These are phyloP conservation scores for Byasa hedistus DNA, from an alignment of 2,888 invertebrate genomes.

Conservation along the genomic window DNA sequence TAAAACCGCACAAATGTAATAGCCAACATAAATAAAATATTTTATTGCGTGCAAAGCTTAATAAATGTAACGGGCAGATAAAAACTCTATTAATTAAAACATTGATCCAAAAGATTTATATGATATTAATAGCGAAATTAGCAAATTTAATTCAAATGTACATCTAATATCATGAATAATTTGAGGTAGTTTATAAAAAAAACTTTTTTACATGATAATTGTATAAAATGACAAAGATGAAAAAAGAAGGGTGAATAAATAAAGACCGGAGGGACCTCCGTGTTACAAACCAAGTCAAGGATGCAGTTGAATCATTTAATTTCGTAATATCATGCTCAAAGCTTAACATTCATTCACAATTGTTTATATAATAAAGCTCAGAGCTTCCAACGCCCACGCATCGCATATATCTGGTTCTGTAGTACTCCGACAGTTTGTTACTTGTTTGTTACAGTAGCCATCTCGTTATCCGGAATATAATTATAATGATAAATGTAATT, in stretches of 20 bases:
- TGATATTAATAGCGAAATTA: constrained; percentile 2
- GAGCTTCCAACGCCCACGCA: constrained; percentile 15
- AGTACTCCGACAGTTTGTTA: constrained; percentile 22
- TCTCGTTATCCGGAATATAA: constrained; percentile 15
- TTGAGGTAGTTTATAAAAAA: background rate
- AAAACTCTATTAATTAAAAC: constrained; percentile 7
- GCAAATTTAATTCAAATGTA: constrained; percentile 7
- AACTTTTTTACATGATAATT: background rate
- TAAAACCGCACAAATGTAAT: constrained; percentile 6
- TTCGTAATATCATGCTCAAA: background rate
- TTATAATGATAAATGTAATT: constrained; percentile 7
- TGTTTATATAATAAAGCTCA: constrained; percentile 15
- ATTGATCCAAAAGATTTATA: constrained; percentile 7
- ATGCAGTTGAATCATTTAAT: background rate
- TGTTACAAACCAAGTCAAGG: no score
- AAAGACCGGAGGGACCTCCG: background rate
- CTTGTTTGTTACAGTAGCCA: constrained; percentile 20
- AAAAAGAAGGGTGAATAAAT: background rate
- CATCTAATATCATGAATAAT: background rate
- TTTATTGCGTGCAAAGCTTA: background rate
- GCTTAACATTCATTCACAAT: constrained; percentile 12
- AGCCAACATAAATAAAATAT: constrained; percentile 21
- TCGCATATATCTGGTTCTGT: constrained; percentile 8
- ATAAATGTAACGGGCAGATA: constrained; percentile 21
- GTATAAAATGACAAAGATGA: background rate